phyloP scores from a whole-genome alignment of 1,140 invertebrate species.

The Euwallacea similis region DNA sequence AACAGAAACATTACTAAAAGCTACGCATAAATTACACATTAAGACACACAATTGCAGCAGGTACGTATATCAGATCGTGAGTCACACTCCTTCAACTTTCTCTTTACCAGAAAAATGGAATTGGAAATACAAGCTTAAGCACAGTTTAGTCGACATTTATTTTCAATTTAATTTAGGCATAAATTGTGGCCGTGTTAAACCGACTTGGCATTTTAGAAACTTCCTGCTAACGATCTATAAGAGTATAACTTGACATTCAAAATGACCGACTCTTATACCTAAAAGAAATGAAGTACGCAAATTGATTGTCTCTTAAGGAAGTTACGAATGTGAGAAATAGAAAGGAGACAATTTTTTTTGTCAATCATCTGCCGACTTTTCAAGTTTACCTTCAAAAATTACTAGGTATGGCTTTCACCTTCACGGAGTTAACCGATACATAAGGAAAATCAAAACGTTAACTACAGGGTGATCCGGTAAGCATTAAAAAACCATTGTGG shows the following conservation, averaged over 20 bases:
- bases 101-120: conserved; percentile 29
- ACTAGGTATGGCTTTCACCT: too few species aligned
- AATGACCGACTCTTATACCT: neutral
- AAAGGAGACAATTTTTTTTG: too few species aligned
- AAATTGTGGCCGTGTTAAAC: neutral
- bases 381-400: too few species aligned
- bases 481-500: too few species aligned
- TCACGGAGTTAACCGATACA: too few species aligned
- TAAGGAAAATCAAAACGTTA: too few species aligned
- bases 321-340: too few species aligned
- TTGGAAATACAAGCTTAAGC: neutral
- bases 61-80: conserved; percentile 14
- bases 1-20: conserved; percentile 12
- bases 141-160: too few species aligned
- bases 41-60: conserved; percentile 12
- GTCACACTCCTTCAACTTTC: conserved; percentile 30
- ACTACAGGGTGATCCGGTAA: too few species aligned
- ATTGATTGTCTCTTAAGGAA: too few species aligned
- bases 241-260: neutral
- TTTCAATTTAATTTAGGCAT: neutral
- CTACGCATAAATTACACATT: conserved; percentile 18
- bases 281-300: too few species aligned
- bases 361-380: too few species aligned
- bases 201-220: neutral
- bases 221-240: conserved; percentile 2